Percentiles rank a stretch among this genome's conserved stretches.
Evolutionary conservation across 2,113 vertebrate genomes (phyloP).

Genomic region (Muscicapa adusta): DNA sequence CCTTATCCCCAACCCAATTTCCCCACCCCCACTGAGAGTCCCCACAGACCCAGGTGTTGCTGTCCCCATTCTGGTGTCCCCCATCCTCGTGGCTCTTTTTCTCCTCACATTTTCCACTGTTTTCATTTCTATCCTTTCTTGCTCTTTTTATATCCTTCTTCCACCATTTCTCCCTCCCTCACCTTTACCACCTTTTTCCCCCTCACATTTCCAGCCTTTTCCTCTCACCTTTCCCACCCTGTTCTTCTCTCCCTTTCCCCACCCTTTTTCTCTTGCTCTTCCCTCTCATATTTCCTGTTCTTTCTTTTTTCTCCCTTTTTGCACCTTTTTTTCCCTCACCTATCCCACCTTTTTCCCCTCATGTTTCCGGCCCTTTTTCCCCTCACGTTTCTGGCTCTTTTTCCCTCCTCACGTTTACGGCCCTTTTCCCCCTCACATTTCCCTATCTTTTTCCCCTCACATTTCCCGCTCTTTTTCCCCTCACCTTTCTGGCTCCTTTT

Average conservation of each 20-base stretch:
- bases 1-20: neutral
- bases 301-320: neutral
- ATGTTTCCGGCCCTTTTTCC: neutral
- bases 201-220: neutral
- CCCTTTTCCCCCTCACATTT: neutral
- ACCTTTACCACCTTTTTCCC: fast-evolving
- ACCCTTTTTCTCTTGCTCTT: no score
- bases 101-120: neutral
- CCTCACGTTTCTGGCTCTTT: neutral
- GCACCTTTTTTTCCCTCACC: neutral
- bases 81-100: neutral
- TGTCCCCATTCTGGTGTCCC: neutral
- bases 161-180: neutral
- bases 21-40: neutral
- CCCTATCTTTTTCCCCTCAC: neutral
- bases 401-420: neutral
- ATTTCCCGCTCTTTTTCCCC: neutral
- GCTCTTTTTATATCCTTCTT: neutral
- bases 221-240: neutral
- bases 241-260: neutral
- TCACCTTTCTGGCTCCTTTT: neutral
- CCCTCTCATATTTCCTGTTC: neutral
- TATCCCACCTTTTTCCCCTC: neutral
- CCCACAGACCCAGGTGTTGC: no score
- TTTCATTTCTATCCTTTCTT: neutral